A percentile compares a stretch with the other conserved stretches of the same genome.
These are phyloP conservation scores for Tapirus terrestris DNA, from an alignment of 2,113 vertebrate species.

Conservation along the genomic window DNA sequence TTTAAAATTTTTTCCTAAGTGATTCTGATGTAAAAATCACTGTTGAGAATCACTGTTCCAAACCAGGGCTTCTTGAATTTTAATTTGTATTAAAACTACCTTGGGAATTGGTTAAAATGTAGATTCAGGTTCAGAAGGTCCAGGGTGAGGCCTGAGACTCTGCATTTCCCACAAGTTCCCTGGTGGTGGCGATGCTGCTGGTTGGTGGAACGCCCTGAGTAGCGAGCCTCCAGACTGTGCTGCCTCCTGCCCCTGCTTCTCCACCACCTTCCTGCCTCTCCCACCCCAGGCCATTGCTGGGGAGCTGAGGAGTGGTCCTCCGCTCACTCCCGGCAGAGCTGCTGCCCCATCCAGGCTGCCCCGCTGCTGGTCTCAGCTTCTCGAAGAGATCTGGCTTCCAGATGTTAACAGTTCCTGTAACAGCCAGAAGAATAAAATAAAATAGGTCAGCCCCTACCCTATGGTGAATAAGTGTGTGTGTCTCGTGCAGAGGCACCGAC, in stretches of 20 bases:
- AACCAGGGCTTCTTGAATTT: constrained; percentile 10
- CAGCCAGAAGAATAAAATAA: constrained; percentile 14
- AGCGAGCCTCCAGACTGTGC: background rate
- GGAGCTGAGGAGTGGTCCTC: background rate
- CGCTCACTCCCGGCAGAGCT: background rate
- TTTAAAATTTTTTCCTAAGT: background rate
- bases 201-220: background rate
- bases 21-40: constrained; percentile 1
- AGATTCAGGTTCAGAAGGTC: background rate
- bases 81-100: constrained; percentile 54
- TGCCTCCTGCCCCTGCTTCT: fast-evolving
- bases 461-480: background rate
- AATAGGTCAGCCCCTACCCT: background rate
- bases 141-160: background rate
- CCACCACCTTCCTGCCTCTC: no score
- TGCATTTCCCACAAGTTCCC: background rate
- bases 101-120: background rate
- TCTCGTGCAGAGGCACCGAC: background rate
- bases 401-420: constrained; percentile 63
- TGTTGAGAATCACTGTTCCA: background rate
- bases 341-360: background rate
- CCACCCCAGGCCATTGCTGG: fast-evolving
- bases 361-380: background rate
- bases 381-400: constrained; percentile 57
- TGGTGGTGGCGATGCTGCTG: fast-evolving